phyloP scores from a whole-genome alignment of 2,113 vertebrate genomes.

The Anas platyrhynchos region DNA sequence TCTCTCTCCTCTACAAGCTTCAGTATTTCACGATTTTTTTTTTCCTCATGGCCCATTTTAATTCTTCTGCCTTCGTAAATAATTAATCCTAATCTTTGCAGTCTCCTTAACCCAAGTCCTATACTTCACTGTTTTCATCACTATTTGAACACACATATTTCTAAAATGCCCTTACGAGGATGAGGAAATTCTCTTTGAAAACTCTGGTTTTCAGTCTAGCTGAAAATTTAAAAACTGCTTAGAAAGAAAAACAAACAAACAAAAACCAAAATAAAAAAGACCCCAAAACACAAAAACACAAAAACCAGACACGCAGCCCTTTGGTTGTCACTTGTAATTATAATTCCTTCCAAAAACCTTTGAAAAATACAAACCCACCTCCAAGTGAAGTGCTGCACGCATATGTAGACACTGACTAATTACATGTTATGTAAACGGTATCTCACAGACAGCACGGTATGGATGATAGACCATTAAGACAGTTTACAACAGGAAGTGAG shows the following conservation, averaged over 20 bases:
- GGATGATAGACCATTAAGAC: slow-evolving; percentile 23
- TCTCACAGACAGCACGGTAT: neutral
- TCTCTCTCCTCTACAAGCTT: neutral
- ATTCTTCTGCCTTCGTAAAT: neutral
- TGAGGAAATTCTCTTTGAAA: neutral
- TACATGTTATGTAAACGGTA: neutral
- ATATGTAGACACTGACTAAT: neutral
- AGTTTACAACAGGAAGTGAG: neutral
- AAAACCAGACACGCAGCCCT: neutral
- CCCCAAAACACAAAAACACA: neutral
- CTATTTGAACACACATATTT: neutral
- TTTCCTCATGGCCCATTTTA: neutral
- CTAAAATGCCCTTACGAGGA: neutral
- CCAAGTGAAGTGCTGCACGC: neutral
- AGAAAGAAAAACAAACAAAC: neutral
- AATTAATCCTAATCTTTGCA: neutral
- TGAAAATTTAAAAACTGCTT: slow-evolving; percentile 1
- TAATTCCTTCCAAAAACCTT: neutral
- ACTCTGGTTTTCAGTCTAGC: neutral
- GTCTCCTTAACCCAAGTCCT: neutral
- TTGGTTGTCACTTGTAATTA: neutral
- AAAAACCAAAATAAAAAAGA: neutral
- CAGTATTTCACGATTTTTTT: neutral
- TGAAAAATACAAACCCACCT: neutral
- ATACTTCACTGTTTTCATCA: neutral